Conservation (phyloP, 2,113 vertebrate species). For the Oncorhynchus gorbuscha region DNA sequence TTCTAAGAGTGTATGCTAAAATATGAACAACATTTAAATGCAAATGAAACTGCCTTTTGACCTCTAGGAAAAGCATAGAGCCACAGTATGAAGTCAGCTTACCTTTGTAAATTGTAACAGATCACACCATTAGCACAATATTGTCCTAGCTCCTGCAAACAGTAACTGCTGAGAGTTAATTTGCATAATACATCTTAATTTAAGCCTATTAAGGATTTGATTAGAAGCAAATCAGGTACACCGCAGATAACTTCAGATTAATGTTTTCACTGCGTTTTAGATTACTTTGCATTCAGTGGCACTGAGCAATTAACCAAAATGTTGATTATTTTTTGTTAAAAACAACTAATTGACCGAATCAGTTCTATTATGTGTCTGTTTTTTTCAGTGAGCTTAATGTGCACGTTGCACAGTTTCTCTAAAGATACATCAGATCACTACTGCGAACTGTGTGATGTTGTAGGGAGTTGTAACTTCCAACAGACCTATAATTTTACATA, state of each 20-base stretch:
- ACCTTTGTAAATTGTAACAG: conserved; percentile 78
- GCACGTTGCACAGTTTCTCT: no score
- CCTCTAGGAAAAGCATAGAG: conserved; percentile 39
- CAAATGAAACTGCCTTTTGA: conserved; percentile 40
- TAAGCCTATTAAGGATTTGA: conserved; percentile 79
- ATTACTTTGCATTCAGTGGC: conserved; percentile 11
- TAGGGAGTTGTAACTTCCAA: no score
- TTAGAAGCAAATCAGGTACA: conserved; percentile 79
- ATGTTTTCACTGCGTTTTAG: conserved; percentile 54
- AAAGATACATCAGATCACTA: no score
- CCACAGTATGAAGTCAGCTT: conserved; percentile 59
- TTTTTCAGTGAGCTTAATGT: no score
- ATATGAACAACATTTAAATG: conserved; percentile 31
- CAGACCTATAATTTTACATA: no score
- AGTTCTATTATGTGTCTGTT: no score
- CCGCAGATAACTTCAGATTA: conserved; percentile 70
- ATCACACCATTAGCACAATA: conserved; percentile 76
- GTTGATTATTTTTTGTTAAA: no score
- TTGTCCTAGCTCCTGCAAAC: conserved; percentile 74
- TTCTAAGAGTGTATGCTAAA: not conserved
- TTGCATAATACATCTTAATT: conserved; percentile 83
- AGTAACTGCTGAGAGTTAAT: conserved; percentile 75
- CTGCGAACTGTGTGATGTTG: no score
- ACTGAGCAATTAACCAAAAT: no score
- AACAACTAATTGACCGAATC: no score